Evolutionary conservation across 2,113 vertebrate species (phyloP).

Genomic region (Myotis lucifugus): DNA sequence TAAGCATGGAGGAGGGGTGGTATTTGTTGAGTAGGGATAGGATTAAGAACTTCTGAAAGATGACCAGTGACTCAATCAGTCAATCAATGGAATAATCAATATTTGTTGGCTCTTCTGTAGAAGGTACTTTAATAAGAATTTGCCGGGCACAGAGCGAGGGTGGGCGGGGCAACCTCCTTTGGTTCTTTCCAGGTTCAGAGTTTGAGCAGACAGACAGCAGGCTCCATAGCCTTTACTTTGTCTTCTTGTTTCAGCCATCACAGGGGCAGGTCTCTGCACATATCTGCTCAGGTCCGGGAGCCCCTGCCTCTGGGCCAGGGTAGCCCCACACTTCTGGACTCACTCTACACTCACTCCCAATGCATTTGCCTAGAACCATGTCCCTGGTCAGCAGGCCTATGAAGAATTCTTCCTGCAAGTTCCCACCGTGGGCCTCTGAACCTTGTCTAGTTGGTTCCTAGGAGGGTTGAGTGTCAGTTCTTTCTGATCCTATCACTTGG

Average conservation of each 20-base stretch:
- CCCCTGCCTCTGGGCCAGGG: background rate
- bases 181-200: background rate
- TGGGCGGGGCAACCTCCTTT: too few species aligned
- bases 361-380: rapidly evolving
- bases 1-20: background rate
- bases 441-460: background rate
- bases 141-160: background rate
- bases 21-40: background rate
- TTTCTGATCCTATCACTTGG: background rate
- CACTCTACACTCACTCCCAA: background rate
- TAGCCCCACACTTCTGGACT: background rate
- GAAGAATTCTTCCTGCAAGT: background rate
- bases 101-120: background rate
- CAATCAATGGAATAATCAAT: background rate
- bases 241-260: background rate
- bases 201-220: background rate
- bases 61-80: background rate
- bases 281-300: background rate
- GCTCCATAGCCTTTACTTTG: background rate
- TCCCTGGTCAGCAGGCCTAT: background rate
- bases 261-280: background rate
- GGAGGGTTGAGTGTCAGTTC: background rate
- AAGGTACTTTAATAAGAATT: background rate
- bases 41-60: background rate
- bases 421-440: background rate